Base-by-base conservation (phyloP, 2,797 vertebrate species). In the Labeo calbasu region DNA sequence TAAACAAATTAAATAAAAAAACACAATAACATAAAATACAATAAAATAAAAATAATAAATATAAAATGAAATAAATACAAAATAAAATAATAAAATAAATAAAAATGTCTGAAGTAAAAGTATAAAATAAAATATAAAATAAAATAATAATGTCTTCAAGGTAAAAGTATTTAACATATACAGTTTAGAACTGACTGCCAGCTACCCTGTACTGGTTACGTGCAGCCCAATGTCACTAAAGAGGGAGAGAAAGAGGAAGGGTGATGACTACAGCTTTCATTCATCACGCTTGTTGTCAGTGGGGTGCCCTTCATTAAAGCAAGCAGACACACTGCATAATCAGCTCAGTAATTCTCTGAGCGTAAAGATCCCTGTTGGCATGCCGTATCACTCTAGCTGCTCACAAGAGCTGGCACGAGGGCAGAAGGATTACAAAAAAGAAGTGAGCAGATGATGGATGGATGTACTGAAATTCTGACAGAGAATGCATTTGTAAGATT, bases 291-390 rank as follows among this genome's bases (percentile, higher is more conserved):
- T 59, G 40, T 43, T 40, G 77, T 65, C 83, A 82, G 68, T 5
- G 10, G 50, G 68, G 68, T 17, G 59, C 25, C 71, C 23, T 50
- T 79, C 75, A 4, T 87, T 82, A 69, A 78, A 72, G 65, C 78
- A 81, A 63, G 72, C 79, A 77, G 72, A 79, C 71, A 81, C 71
- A 68, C 57, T 78, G 83, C 61, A 83, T 85, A 86, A 85, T 86
- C 86, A 79, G 77, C 78, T 84, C 79, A 43, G 59, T 61, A 87
- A 85, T 84, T 81, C 84, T 79, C 77, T 66, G 19, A 79, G 81
- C 55, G n/a, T 76, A 59, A 61, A 88, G 66, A 84, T 84, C 81
- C 88, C 46, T 85, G 80, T 75, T 81, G 81, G 73, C 72, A 76
- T 77, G 81, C 73, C 43, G 51, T 55, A 63, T 85, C 83, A 50